Evolutionary conservation across 1,140 invertebrate genomes (phyloP).

Genomic region (Eueides isabella): DNA sequence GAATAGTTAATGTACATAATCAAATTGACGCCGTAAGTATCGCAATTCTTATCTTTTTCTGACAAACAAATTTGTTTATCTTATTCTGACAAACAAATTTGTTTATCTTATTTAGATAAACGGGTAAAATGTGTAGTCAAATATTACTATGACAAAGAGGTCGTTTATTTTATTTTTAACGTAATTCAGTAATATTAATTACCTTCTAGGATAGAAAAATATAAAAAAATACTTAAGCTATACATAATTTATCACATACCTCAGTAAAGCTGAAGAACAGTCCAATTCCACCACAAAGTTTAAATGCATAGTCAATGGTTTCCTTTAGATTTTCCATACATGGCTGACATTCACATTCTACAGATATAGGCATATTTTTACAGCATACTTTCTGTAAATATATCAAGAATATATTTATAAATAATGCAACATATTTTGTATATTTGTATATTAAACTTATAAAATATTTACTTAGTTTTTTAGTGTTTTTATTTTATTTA

Average conservation of each 20-base stretch:
- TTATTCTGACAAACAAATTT: too few species aligned
- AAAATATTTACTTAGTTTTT: too few species aligned
- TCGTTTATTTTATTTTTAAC: too few species aligned
- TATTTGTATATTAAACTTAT: too few species aligned
- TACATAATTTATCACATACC: conserved; percentile 83
- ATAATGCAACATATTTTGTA: too few species aligned
- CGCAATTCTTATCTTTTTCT: neutral
- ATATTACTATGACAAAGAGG: too few species aligned
- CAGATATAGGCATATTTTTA: conserved; percentile 35
- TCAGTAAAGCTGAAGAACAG: conserved; percentile 99
- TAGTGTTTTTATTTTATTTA: too few species aligned
- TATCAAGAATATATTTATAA: conserved; percentile 14
- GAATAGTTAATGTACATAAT: neutral
- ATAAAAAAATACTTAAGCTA: too few species aligned
- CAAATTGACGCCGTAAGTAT: neutral
- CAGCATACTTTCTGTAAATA: conserved; percentile 80
- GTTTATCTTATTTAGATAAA: too few species aligned
- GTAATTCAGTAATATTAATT: too few species aligned
- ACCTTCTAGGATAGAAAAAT: too few species aligned
- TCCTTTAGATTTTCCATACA: conserved; percentile 90
- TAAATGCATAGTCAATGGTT: conserved; percentile 93
- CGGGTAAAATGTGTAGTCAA: too few species aligned
- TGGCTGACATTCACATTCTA: conserved; percentile 85
- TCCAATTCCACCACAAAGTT: conserved; percentile 94
- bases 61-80: conserved; percentile 4